Conservation (phyloP, 2,113 vertebrate species). For the human region DNA sequence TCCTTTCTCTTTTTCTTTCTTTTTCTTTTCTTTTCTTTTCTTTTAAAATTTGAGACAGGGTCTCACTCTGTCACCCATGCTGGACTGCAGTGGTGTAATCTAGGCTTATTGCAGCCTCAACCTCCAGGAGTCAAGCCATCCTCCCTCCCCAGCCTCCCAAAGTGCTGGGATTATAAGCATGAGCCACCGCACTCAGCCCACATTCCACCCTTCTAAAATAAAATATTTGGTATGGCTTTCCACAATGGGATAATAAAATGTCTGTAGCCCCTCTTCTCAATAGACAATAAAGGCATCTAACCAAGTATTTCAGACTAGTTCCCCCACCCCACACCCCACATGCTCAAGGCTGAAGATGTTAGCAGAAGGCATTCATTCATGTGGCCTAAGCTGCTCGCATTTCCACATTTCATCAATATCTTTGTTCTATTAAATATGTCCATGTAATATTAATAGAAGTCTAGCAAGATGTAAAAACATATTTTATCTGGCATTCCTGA, state of each 20-base stretch:
- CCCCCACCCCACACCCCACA: accelerated
- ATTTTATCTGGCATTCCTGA: background rate
- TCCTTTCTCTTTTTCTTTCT: accelerated
- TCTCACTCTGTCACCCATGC: no score
- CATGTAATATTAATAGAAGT: background rate
- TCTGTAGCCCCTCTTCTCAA: background rate
- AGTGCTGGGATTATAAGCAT: no score
- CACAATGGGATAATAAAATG: background rate
- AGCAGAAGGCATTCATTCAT: background rate
- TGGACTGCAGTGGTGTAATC: no score
- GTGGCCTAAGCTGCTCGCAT: background rate
- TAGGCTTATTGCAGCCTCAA: no score
- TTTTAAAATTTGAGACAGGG: no score
- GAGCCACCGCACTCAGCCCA: no score
- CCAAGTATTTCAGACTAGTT: background rate
- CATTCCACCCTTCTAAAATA: background rate
- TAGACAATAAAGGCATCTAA: background rate
- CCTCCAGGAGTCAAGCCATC: no score
- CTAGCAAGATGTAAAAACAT: background rate
- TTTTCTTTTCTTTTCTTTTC: no score
- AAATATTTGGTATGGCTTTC: background rate
- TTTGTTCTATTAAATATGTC: background rate
- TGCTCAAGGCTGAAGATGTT: background rate
- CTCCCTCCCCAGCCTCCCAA: no score
- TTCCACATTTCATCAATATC: background rate